These are phyloP conservation scores for Ochropacha duplaris DNA, from an alignment of 2,888 invertebrate genomes.

Conservation along the genomic window DNA sequence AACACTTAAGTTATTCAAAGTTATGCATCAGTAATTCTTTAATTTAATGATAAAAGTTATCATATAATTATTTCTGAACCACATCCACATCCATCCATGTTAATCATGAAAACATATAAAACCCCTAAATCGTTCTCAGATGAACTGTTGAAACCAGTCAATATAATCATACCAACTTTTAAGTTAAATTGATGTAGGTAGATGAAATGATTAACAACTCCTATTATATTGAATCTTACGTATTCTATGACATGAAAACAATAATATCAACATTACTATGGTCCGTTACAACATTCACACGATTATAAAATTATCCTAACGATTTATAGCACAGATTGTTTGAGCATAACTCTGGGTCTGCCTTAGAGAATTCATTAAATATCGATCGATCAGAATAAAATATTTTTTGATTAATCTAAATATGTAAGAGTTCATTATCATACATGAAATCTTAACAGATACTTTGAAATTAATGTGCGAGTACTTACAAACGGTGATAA, in stretches of 20 bases:
- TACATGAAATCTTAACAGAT: neutral
- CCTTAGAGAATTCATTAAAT: neutral
- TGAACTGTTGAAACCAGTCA: neutral
- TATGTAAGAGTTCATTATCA: no score
- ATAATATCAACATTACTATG: neutral
- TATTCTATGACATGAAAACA: neutral
- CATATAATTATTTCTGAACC: neutral
- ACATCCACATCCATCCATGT: no score
- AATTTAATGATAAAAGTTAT: neutral
- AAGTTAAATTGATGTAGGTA: neutral
- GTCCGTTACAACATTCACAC: neutral
- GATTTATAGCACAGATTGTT: neutral
- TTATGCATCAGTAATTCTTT: neutral
- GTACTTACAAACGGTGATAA: neutral
- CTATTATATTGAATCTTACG: no score
- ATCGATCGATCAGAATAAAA: neutral
- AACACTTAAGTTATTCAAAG: neutral
- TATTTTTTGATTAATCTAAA: no score
- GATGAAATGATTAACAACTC: no score
- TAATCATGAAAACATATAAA: no score
- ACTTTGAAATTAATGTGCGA: neutral
- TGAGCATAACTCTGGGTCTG: neutral
- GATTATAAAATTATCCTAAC: neutral
- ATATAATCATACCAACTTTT: neutral
- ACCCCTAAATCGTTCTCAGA: neutral